Evolutionary conservation across 1,140 invertebrate genomes (phyloP).

Genomic region (Cydia splendana): DNA sequence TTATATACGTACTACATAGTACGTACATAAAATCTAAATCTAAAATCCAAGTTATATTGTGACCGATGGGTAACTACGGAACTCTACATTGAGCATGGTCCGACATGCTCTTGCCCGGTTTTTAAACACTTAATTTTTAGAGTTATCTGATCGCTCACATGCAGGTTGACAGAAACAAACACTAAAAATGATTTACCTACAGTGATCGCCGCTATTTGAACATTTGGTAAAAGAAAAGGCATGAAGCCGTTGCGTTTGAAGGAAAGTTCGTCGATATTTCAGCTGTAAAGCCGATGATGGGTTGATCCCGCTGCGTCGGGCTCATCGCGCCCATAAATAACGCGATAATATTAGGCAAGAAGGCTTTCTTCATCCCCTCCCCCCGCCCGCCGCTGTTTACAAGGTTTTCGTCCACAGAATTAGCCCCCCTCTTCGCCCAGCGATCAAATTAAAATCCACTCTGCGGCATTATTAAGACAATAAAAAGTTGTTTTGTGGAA

Average conservation of each 20-base stretch:
- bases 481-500: constrained; percentile 29
- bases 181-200: background rate
- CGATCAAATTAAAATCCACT: constrained; percentile 31
- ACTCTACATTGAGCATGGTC: too few relatives aligned
- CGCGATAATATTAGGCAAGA: constrained; percentile 16
- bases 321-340: constrained; percentile 14
- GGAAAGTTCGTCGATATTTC: constrained; percentile 3
- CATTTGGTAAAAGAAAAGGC: background rate
- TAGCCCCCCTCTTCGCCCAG: background rate
- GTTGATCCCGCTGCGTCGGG: constrained; percentile 2
- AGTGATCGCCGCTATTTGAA: background rate
- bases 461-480: constrained; percentile 23
- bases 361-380: background rate
- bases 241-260: background rate
- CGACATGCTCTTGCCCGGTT: background rate
- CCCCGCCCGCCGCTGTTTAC: background rate
- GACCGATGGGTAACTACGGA: too few relatives aligned
- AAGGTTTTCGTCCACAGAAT: background rate
- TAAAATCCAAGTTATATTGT: too few relatives aligned
- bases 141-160: background rate
- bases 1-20: too few relatives aligned
- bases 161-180: background rate
- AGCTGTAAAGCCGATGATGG: background rate
- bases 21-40: too few relatives aligned
- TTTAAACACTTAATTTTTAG: background rate